phyloP scores from a whole-genome alignment of 2,113 vertebrate genomes.

The Anguilla rostrata region DNA sequence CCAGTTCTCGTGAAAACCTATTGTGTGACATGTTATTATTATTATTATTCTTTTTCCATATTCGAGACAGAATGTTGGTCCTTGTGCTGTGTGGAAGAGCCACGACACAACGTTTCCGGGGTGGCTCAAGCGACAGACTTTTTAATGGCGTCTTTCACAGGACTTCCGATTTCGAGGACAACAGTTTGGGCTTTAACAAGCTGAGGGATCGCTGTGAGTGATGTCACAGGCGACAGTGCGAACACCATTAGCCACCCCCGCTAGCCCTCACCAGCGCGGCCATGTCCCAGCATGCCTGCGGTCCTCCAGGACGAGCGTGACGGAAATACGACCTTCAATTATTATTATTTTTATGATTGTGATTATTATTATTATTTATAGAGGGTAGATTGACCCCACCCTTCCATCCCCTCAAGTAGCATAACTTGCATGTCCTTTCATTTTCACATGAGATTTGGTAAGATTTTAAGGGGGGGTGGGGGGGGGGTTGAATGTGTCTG shows the following conservation, averaged over 20 bases:
- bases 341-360: too few relatives aligned
- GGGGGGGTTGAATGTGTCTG: neutral
- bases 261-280: neutral
- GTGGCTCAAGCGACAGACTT: neutral
- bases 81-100: neutral
- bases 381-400: neutral
- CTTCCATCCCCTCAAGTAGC: too few relatives aligned
- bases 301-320: neutral
- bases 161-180: neutral
- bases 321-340: neutral
- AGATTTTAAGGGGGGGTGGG: neutral
- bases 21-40: neutral
- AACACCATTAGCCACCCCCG: neutral
- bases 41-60: neutral
- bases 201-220: neutral
- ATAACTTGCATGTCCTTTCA: too few relatives aligned
- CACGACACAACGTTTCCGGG: neutral
- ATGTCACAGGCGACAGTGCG: neutral
- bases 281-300: neutral
- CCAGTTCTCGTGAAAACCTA: constrained; percentile 32
- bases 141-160: neutral
- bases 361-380: too few relatives aligned
- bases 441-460: neutral
- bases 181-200: neutral
- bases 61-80: neutral